Conservation (phyloP, 1,140 invertebrate genomes). For the Palaemon carinicauda region DNA sequence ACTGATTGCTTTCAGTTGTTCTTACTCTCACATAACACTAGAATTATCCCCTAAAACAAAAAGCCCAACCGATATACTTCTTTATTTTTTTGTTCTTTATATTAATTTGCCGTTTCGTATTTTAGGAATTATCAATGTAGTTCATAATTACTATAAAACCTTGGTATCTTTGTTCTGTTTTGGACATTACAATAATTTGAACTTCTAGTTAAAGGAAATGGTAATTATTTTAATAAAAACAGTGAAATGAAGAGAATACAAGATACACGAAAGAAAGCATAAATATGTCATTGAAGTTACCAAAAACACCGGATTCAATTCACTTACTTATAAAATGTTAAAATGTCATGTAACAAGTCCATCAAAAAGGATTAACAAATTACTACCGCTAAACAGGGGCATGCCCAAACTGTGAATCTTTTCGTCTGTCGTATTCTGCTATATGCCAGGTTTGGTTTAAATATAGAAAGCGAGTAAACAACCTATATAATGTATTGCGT, state of each 20-base stretch:
- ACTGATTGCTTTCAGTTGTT: no score
- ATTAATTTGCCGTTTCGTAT: background rate
- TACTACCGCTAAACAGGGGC: constrained; percentile 31
- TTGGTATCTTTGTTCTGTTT: background rate
- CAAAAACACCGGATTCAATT: background rate
- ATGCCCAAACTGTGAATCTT: constrained; percentile 53
- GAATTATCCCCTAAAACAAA: no score
- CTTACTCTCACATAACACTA: no score
- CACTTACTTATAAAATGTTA: constrained; percentile 14
- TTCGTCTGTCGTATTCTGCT: constrained; percentile 66
- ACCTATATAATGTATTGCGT: constrained; percentile 67
- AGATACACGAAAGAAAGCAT: background rate
- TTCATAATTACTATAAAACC: background rate
- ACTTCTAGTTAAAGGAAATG: background rate
- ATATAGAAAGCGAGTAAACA: constrained; percentile 67
- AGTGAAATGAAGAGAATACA: background rate
- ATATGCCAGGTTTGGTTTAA: constrained; percentile 70
- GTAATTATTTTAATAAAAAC: background rate
- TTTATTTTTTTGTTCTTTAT: background rate
- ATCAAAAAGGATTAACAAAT: constrained; percentile 6
- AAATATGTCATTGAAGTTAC: background rate
- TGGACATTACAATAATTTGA: background rate
- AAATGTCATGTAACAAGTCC: constrained; percentile 28
- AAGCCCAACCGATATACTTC: no score
- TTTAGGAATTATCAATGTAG: background rate